phyloP scores from a whole-genome alignment of 2,888 invertebrate genomes.

The Pemphredon lugubris region DNA sequence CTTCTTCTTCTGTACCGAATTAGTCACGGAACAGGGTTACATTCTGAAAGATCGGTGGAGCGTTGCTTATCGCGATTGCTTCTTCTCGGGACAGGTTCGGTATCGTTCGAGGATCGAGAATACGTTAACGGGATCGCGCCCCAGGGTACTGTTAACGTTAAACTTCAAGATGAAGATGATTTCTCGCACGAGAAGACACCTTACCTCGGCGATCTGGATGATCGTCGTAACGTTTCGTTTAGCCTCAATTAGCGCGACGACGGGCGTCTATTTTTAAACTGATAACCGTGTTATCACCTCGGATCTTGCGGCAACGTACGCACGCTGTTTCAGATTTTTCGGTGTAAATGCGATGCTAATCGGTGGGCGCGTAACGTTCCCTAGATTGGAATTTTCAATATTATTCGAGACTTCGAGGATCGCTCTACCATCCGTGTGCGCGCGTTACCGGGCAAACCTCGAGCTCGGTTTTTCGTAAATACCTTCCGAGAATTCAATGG shows the following conservation, averaged over 20 bases:
- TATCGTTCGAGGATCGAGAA: background rate
- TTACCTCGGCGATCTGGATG: conserved; percentile 17
- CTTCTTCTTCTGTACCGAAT: background rate
- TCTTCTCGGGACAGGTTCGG: too few relatives aligned
- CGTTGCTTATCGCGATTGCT: background rate
- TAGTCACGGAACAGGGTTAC: background rate
- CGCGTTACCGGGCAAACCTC: too few relatives aligned
- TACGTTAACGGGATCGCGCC: background rate
- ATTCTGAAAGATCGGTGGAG: background rate
- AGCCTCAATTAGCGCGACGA: conserved; percentile 35
- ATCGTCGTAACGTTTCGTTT: conserved; percentile 33
- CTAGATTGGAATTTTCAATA: background rate
- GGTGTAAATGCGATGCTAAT: conserved; percentile 11
- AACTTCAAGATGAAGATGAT: too few relatives aligned
- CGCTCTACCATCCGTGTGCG: background rate
- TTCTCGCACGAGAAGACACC: too few relatives aligned
- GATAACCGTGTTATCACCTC: conserved; percentile 52
- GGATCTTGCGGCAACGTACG: conserved; percentile 18
- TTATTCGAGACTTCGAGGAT: background rate
- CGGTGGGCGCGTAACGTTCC: conserved; percentile 11
- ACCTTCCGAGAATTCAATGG: too few relatives aligned
- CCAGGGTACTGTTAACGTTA: too few relatives aligned
- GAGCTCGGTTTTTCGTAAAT: too few relatives aligned
- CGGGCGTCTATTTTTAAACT: conserved; percentile 47
- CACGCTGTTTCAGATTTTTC: conserved; percentile 28